A percentile compares a stretch with the other conserved stretches of the same genome.
phyloP scores from a whole-genome alignment of 2,888 invertebrate species.

The Ellobium chinense region DNA sequence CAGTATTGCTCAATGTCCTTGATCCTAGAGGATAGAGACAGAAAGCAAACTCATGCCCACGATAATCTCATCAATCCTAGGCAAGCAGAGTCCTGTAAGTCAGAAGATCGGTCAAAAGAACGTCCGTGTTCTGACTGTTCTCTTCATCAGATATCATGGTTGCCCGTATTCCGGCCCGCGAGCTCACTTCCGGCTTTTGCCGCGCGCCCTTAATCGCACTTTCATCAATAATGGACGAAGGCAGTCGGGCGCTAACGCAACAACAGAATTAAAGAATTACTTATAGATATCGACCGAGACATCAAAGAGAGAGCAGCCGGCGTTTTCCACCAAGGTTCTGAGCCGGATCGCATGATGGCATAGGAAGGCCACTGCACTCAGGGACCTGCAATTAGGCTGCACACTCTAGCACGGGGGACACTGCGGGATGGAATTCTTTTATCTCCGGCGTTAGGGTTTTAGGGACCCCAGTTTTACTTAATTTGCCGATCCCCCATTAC shows the following conservation, averaged over 20 bases:
- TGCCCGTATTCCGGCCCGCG: neutral
- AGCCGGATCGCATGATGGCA: neutral
- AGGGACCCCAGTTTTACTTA: no score
- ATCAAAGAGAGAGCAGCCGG: conserved; percentile 42
- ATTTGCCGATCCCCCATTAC: no score
- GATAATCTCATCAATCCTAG: conserved; percentile 11
- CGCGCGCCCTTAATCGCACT: conserved; percentile 9
- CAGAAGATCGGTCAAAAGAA: neutral
- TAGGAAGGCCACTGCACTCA: neutral
- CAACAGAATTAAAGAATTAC: conserved; percentile 57
- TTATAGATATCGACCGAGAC: conserved; percentile 49
- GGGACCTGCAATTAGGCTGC: conserved; percentile 8
- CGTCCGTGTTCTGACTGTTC: neutral
- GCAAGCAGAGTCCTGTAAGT: neutral
- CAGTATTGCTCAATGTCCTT: neutral
- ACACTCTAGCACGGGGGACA: neutral
- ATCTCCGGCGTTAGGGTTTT: no score
- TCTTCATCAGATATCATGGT: conserved; percentile 3
- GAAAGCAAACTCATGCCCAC: conserved; percentile 19
- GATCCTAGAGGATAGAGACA: neutral
- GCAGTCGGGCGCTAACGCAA: conserved; percentile 39
- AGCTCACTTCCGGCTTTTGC: conserved; percentile 16
- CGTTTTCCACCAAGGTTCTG: neutral
- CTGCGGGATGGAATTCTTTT: neutral
- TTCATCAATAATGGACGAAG: conserved; percentile 28